Conservation (phyloP, 2,888 invertebrate species). For the Euclidia mi region DNA sequence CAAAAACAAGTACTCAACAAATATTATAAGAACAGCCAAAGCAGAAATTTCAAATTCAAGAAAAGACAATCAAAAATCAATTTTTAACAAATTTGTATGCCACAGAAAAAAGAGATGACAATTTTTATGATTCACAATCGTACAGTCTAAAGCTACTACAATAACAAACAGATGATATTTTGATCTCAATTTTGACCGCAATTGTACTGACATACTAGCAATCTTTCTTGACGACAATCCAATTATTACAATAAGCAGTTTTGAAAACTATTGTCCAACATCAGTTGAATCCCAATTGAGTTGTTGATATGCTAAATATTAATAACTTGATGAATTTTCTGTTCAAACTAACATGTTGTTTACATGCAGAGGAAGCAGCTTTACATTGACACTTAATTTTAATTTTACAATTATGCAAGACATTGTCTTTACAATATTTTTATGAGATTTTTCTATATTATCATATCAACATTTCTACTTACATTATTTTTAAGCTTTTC, state of each 20-base stretch:
- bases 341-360: constrained; percentile 19
- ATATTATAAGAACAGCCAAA: constrained; percentile 66
- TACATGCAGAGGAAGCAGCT: constrained; percentile 35
- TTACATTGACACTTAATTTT: constrained; percentile 34
- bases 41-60: constrained; percentile 48
- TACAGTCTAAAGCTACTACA: no score
- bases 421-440: constrained; percentile 70
- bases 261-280: constrained; percentile 70
- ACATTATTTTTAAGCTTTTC: constrained; percentile 57
- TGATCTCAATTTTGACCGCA: constrained; percentile 2
- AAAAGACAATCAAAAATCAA: constrained; percentile 6
- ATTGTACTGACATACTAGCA: no score
- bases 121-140: no score
- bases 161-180: constrained; percentile 14
- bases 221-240: neutral
- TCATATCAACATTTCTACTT: constrained; percentile 57
- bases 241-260: constrained; percentile 5
- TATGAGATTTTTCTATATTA: constrained; percentile 57
- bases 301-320: constrained; percentile 66
- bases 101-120: no score
- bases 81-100: neutral
- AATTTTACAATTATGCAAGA: constrained; percentile 59
- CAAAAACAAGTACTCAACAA: constrained; percentile 75
- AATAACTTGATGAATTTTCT: constrained; percentile 38
- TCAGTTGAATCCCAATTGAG: constrained; percentile 61